Evolutionary conservation across 2,797 vertebrate species (phyloP).

Genomic region (Epinephelus awoara): DNA sequence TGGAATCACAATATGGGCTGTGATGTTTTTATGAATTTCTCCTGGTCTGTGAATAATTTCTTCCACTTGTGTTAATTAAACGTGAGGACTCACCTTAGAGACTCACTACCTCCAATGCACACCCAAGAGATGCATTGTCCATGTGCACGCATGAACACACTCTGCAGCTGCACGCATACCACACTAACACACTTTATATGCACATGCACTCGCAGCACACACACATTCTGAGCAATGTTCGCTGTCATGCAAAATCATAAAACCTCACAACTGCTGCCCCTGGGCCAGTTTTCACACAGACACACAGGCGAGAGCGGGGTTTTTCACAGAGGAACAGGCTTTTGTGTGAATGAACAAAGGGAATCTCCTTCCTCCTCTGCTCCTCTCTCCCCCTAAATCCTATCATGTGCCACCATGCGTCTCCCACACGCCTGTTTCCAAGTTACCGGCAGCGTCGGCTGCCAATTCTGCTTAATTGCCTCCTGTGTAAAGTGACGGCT

Average conservation of each 20-base stretch:
- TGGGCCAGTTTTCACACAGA: conserved; percentile 59
- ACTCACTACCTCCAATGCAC: conserved; percentile 28
- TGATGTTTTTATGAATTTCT: conserved; percentile 13
- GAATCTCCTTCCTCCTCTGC: conserved; percentile 73
- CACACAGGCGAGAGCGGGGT: conserved; percentile 43
- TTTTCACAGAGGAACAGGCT: conserved; percentile 59
- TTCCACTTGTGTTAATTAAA: conserved; percentile 48
- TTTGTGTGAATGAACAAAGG: conserved; percentile 79
- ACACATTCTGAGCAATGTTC: conserved; percentile 46
- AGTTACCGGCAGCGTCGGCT: conserved; percentile 80
- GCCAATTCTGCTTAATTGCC: conserved; percentile 81
- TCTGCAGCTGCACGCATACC: background rate
- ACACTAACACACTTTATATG: conserved; percentile 29
- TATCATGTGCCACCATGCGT: conserved; percentile 71
- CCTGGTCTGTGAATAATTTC: conserved; percentile 37
- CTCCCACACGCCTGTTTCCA: conserved; percentile 84
- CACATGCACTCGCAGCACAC: conserved; percentile 9
- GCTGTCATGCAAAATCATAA: conserved; percentile 59
- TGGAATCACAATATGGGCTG: background rate
- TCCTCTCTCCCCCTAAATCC: conserved; percentile 63
- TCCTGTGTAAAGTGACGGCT: conserved; percentile 75
- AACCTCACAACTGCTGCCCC: conserved; percentile 62
- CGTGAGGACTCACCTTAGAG: conserved; percentile 42
- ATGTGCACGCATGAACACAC: conserved; percentile 7
- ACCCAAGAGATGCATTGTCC: conserved; percentile 22